These are phyloP conservation scores for Hydropsyche betteni DNA, from an alignment of 2,888 invertebrate species.

Conservation along the genomic window DNA sequence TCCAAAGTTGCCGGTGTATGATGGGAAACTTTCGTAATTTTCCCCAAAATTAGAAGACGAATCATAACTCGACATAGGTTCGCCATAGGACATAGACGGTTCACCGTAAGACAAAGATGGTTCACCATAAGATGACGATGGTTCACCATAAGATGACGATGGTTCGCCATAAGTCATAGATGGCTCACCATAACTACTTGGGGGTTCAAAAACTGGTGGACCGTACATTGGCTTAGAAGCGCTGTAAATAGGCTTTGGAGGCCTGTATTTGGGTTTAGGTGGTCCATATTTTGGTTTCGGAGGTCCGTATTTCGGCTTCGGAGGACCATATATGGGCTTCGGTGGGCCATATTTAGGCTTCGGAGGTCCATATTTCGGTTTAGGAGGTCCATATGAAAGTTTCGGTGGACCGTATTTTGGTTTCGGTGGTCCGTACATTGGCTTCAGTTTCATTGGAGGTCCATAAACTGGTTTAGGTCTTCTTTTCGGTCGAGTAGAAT, in stretches of 20 bases:
- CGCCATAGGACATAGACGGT: conserved; percentile 44
- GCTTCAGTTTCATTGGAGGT: conserved; percentile 50
- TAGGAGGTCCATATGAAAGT: conserved; percentile 55
- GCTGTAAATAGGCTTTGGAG: conserved; percentile 54
- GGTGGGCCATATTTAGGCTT: conserved; percentile 51
- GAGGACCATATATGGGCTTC: conserved; percentile 49
- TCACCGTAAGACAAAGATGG: conserved; percentile 38
- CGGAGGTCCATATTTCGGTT: conserved; percentile 51
- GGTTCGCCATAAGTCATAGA: conserved; percentile 48
- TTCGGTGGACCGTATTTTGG: conserved; percentile 54
- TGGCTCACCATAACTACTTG: conserved; percentile 53
- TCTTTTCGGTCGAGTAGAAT: conserved; percentile 47
- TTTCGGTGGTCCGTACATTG: conserved; percentile 52
- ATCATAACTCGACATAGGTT: conserved; percentile 46
- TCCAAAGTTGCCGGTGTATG: conserved; percentile 52
- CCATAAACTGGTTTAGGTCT: conserved; percentile 49
- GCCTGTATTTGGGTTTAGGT: conserved; percentile 54
- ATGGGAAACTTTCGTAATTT: conserved; percentile 51
- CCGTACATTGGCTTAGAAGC: conserved; percentile 54
- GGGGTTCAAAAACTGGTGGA: conserved; percentile 52
- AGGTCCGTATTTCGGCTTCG: conserved; percentile 50
- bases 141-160: conserved; percentile 30
- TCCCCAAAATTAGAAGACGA: conserved; percentile 40
- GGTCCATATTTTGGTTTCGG: conserved; percentile 54
- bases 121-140: conserved; percentile 31